Base-by-base conservation (phyloP, 1,140 invertebrate genomes). In the Zaprionus tsacasi region DNA sequence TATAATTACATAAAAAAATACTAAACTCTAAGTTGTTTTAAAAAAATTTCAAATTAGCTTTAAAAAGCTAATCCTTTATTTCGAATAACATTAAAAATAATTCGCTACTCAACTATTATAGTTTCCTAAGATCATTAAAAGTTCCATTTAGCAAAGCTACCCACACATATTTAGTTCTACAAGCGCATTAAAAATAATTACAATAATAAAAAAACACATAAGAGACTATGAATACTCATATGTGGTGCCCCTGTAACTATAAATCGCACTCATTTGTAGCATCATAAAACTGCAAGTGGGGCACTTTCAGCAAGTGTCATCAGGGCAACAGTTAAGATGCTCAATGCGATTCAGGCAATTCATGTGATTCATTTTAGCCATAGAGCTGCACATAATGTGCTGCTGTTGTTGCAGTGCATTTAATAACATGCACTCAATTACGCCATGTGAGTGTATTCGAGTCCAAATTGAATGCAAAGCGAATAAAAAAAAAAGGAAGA, bases 401-500 rank as follows among this genome's bases (percentile, higher is more conserved):
- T 82, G 75, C 76, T 76, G 77, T 69, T 66, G 30, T 36, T 13
- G 52, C 50, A 57, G 15, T 70, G 68, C 69, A 83, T 81, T 85
- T 79, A 82, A 79, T 82, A 81, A 72, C 71, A 58, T 82, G 79
- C 82, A 86, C 82, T 86, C 82, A 86, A 86, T 86, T 86, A 79
- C 70, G 75, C 78, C 68, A 76, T 79, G 69, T 78, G 77, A 78
- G 75, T 75, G 77, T 78, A 69, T 66, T 65, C 66, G 76, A 79
- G 55, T 64, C 57, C 70, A 79, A 86, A 88, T 79, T 88, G 82
- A 86, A 88, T 82, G 79, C 72, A 88, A 82, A 86, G 65, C 75
- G 55, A 15, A 43, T 3, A 45, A 63, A 52, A 45, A 52, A 45
- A 1, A 2, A 21, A 21, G 21, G 21, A 21, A 21, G 36, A 30